Base-by-base conservation (phyloP, 1,140 invertebrate genomes). In the Muscidifurax raptorellus region DNA sequence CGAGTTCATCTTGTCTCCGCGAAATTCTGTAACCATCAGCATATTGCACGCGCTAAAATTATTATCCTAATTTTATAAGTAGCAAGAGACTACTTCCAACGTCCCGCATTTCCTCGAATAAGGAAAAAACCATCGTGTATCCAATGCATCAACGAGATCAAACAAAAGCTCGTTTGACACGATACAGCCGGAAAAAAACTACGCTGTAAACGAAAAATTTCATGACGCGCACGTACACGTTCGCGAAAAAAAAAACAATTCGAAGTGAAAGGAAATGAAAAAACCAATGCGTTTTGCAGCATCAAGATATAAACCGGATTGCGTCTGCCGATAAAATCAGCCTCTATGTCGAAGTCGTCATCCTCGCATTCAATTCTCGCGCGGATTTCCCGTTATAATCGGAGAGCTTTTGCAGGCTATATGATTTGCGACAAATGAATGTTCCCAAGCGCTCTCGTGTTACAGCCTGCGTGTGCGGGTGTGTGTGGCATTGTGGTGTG, bases 371-470 rank as follows among this genome's bases (percentile, higher is more conserved):
- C 71, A 10, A 74, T 36, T 36, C 71, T 22, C 71, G 71, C 66
- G 66, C 18, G 13, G 27, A 27, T 27, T 30, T 27, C 12, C n/a
- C 67, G 67, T 22, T 40, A 40, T 40, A 18, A 74, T 74, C 71
- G 15, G 4, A 30, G 15, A 30, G 15, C 66, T 28, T 69, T 28
- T 69, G 66, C 66, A 27, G 27, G 32, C 30, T 32, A 40, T n/a
- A 40, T 40, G 28, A 40, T 36, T 74, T 40, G 71, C 71, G 71
- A 74, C 71, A 74, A 74, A 74, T 36, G 71, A 74, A 74, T n/a
- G n/a, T 74, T 30, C 32, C 32, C 32, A 22, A 36, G 22, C 71
- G 71, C 71, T 7, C 28, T 30, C 3, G 69, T 5, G 27, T 28
- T 27, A 71, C 7, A 30, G 7, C 10, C 7, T 18, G 2, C 3